Evolutionary conservation across 1,140 invertebrate genomes (phyloP), one percentile per base, ranked within the genome.

Genomic region (Lamellibrachia luymesi): DNA sequence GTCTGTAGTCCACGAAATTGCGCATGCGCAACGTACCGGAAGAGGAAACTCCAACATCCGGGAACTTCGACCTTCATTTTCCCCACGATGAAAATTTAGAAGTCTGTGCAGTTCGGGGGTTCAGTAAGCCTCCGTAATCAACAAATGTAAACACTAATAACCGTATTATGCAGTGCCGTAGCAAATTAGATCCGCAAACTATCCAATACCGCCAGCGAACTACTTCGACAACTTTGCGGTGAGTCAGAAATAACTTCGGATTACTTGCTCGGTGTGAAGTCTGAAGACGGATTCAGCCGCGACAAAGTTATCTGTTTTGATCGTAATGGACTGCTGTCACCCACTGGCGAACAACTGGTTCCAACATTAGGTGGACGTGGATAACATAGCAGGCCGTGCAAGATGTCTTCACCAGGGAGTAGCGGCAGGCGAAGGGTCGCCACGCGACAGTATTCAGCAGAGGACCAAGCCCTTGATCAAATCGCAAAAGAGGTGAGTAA

Each of bases 381-480:
- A 80, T 80, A 80, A 80, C 64, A 22, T 80, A 80, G 64, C 64
- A 80, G 25, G 25, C 25, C 25, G 91, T 91, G 49, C 91, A 91
- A 50, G 51, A 92, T 92, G 92, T 52, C 92, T 50, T 92, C 92
- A 50, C 92, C 92, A 13, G 52, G 92, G 10, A 92, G 92, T 51
- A 90, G 64, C 49, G 92, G 98, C 95, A 97, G 98, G 95, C 97
- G 98, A 95, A 97, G 98, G 94, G 97, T 97, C 94, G 97, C 97
- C 94, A 97, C 97, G 92, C 97, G 98, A 95, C 97, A 98, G 95
- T 98, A 97, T 95, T 97, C 98, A 56, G 97, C 96, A 10, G 98
- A 98, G 96, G 98, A 98, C 96, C 98, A 98, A 95, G 98, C 98
- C 89, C 97, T 98, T 92, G 98, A 98, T 97, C 98, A 98, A 97